Evolutionary conservation across 2,113 vertebrate species (phyloP), one percentile per base, ranked within the genome.

Genomic region (Dunckerocampus dactyliophorus): DNA sequence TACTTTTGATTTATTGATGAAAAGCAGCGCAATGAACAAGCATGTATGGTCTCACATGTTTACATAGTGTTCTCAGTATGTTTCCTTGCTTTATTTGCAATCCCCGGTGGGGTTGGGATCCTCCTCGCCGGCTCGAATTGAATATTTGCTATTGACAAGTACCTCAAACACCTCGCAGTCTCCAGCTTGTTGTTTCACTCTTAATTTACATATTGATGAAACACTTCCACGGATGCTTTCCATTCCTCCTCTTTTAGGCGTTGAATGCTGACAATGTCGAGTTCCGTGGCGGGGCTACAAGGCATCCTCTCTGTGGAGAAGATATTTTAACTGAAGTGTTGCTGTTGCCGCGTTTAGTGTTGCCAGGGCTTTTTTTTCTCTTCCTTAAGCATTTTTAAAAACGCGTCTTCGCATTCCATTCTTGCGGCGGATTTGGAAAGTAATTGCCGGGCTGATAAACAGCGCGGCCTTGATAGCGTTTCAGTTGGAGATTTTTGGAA

Each of bases 151-250:
- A 64, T 68, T 69, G 65, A 79, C 67, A 75, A 59, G 20, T 50
- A 64, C 59, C 66, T 73, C 72, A 76, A 12, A 80, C 62, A 53
- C 45, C 39, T 63, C 46, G 3, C 43, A 16, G 34, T 69, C 59
- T 45, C 51, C 7, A 10, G 24, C 43, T 69, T 51, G 68, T 72
- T 80, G 76, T 74, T 77, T 53, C 39, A 50, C 76, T 83, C 56
- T 75, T 76, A 75, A 82, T 84, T 86, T 84, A 82, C 83, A 85
- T 81, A 75, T 73, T 69, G 63, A 82, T 77, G 70, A 81, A 72
- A 79, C 82, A 80, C 80, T 81, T 75, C 65, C 59, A 70, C 72
- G 66, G 72, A 75, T 82, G 79, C 71, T 82, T 79, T 77, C 76
- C 62, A 72, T 74, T 71, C 43, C 61, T 59, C 77, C 79, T 77